Evolutionary conservation across 1,140 invertebrate genomes (phyloP).

Genomic region (Drosophila subobscura): DNA sequence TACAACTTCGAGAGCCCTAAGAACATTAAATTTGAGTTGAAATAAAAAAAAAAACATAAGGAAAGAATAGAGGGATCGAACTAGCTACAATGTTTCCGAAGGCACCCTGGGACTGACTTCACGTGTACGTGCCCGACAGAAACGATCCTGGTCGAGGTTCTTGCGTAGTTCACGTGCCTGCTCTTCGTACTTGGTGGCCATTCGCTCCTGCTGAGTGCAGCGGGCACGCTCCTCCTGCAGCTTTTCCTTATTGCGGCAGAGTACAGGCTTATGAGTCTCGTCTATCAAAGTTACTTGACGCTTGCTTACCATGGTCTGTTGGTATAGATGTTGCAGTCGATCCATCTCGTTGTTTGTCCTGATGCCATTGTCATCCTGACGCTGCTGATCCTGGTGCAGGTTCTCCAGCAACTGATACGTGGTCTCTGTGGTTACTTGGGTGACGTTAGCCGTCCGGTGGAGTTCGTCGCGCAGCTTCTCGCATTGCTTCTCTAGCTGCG

Average conservation of each 20-base stretch:
- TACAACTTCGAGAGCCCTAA: conserved; percentile 21
- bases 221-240: conserved; percentile 61
- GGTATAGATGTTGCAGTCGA: conserved; percentile 52
- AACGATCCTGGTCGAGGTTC: conserved; percentile 74
- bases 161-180: conserved; percentile 70
- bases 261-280: background rate
- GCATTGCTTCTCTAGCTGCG: conserved; percentile 52
- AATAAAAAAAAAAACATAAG: conserved; percentile 6
- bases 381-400: conserved; percentile 65
- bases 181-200: conserved; percentile 63
- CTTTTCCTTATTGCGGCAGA: conserved; percentile 39
- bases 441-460: conserved; percentile 43
- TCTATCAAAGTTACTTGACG: background rate
- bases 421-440: conserved; percentile 61
- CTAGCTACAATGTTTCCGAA: conserved; percentile 42
- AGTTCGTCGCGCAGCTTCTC: conserved; percentile 64
- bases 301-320: conserved; percentile 59
- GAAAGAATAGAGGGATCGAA: background rate
- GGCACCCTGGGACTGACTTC: conserved; percentile 49
- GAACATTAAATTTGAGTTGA: conserved; percentile 40
- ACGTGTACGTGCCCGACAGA: conserved; percentile 55
- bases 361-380: conserved; percentile 56
- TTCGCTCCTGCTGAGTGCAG: conserved; percentile 51
- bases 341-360: conserved; percentile 63
- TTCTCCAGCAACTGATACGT: conserved; percentile 61